Evolutionary conservation across 1,140 invertebrate species (phyloP).

Genomic region (Drosophila asahinai): DNA sequence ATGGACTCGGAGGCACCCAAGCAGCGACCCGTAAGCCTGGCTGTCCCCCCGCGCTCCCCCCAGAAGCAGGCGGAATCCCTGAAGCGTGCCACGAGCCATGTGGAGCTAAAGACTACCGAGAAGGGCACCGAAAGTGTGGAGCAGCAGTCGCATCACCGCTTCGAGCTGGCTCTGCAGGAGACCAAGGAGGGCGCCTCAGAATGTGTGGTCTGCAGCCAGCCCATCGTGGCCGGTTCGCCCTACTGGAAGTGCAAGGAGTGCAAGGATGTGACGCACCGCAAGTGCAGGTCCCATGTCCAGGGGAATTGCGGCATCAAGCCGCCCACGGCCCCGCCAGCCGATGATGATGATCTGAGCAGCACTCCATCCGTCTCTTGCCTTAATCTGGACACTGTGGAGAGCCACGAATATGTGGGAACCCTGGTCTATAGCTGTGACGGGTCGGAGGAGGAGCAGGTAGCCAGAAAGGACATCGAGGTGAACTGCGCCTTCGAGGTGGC

Average conservation of each 20-base stretch:
- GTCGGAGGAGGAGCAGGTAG: slow-evolving; percentile 2
- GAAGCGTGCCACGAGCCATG: slow-evolving; percentile 62
- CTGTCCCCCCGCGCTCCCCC: slow-evolving; percentile 54
- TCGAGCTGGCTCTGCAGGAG: slow-evolving; percentile 74
- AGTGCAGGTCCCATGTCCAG: slow-evolving; percentile 69
- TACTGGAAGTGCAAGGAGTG: slow-evolving; percentile 83
- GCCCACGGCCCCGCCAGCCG: slow-evolving; percentile 19
- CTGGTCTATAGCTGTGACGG: slow-evolving; percentile 52
- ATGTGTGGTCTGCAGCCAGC: slow-evolving; percentile 66
- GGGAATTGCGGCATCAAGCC: slow-evolving; percentile 56
- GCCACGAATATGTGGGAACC: slow-evolving; percentile 59
- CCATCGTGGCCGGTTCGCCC: slow-evolving; percentile 62
- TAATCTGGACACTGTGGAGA: slow-evolving; percentile 40
- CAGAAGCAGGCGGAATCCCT: slow-evolving; percentile 40
- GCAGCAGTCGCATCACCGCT: slow-evolving; percentile 64
- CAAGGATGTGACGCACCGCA: slow-evolving; percentile 66
- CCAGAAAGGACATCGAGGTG: slow-evolving; percentile 58
- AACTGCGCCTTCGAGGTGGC: slow-evolving; percentile 78
- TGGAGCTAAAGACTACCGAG: slow-evolving; percentile 39
- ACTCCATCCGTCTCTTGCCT: slow-evolving; percentile 43
- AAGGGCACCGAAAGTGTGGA: slow-evolving; percentile 16
- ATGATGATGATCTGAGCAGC: slow-evolving; percentile 25
- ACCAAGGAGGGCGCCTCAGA: slow-evolving; percentile 24
- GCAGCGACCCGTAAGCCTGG: slow-evolving; percentile 58
- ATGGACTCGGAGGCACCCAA: slow-evolving; percentile 32